Conservation (phyloP, 2,888 invertebrate genomes). For the Caenorhabditis imperialis region DNA sequence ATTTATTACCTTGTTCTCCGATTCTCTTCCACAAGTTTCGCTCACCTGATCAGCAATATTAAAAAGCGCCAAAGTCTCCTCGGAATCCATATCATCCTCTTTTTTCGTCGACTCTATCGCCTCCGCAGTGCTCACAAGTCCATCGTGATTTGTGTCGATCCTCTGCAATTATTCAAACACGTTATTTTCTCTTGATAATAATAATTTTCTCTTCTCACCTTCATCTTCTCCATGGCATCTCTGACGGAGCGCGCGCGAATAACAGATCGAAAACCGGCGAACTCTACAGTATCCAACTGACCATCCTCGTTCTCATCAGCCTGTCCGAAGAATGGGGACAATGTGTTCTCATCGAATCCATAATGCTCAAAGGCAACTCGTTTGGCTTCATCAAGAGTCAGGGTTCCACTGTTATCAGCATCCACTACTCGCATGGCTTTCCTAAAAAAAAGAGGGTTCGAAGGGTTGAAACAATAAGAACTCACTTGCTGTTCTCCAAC, state of each 20-base stretch:
- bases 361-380: constrained; percentile 75
- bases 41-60: constrained; percentile 74
- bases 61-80: constrained; percentile 73
- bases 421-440: constrained; percentile 70
- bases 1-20: not conserved
- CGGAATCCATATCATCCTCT: constrained; percentile 75
- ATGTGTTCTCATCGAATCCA: constrained; percentile 65
- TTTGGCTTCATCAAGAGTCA: constrained; percentile 76
- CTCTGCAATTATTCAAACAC: constrained; percentile 24
- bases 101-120: constrained; percentile 71
- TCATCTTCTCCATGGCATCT: constrained; percentile 63
- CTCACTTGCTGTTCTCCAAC: constrained; percentile 75
- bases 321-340: constrained; percentile 76
- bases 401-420: constrained; percentile 73
- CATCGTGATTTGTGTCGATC: constrained; percentile 64
- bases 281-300: constrained; percentile 75
- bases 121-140: constrained; percentile 68
- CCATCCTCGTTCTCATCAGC: constrained; percentile 77
- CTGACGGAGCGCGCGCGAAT: constrained; percentile 63
- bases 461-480: constrained; percentile 24
- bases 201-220: constrained; percentile 20
- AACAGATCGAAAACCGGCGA: constrained; percentile 75
- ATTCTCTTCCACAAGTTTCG: no score
- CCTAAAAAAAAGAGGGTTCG: constrained; percentile 5
- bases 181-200: not conserved